Conservation (phyloP, 2,888 invertebrate species). For the Oeneis ivallda region DNA sequence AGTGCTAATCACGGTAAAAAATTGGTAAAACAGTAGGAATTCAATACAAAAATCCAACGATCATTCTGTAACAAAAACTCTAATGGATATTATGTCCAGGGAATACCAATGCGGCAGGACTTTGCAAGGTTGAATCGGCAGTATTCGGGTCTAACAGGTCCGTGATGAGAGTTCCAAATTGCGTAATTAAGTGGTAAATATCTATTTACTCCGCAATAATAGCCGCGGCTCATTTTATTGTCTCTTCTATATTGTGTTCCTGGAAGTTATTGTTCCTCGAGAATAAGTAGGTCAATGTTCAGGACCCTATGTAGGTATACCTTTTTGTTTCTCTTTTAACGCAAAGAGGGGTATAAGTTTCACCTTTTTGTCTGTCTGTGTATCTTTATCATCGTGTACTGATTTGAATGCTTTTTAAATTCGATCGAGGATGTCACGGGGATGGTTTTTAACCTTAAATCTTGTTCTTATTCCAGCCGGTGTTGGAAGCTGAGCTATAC, state of each 20-base stretch:
- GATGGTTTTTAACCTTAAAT: too few relatives aligned
- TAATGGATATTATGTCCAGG: constrained; percentile 18
- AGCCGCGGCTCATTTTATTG: constrained; percentile 13
- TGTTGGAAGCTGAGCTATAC: too few relatives aligned
- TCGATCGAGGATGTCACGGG: too few relatives aligned
- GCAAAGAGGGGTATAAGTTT: too few relatives aligned
- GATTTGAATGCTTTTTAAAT: too few relatives aligned
- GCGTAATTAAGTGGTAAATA: constrained; percentile 30
- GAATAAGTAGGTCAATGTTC: not conserved
- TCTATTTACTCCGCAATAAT: constrained; percentile 16
- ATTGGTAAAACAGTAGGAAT: constrained; percentile 4
- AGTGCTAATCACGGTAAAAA: constrained; percentile 2
- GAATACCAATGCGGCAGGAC: constrained; percentile 27
- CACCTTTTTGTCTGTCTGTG: too few relatives aligned
- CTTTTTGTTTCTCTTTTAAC: too few relatives aligned
- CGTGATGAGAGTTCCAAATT: constrained; percentile 34
- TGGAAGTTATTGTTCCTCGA: constrained; percentile 11
- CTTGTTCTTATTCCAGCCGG: too few relatives aligned
- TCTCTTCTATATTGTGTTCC: constrained; percentile 18
- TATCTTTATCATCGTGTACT: too few relatives aligned
- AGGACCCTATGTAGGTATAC: not conserved
- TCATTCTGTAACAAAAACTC: constrained; percentile 20
- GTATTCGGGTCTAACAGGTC: constrained; percentile 29
- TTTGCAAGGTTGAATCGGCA: constrained; percentile 24
- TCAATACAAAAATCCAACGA: constrained; percentile 19